Evolutionary conservation across 2,797 vertebrate species (phyloP).

Genomic region (Cossypha dichroa): DNA sequence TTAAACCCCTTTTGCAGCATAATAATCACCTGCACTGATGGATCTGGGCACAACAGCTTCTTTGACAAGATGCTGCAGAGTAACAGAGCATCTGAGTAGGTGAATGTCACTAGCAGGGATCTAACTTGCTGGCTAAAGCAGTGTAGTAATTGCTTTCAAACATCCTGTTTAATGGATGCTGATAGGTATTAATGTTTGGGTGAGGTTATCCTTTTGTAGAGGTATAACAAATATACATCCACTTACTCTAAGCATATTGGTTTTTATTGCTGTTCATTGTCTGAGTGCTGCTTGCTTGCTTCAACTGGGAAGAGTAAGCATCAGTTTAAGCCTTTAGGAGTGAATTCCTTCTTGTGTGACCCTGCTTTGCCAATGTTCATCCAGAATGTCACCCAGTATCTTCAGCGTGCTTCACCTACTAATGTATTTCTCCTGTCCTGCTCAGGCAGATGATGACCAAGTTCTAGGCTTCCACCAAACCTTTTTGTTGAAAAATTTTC

Average conservation of each 20-base stretch:
- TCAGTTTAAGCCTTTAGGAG: neutral
- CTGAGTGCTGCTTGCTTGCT: neutral
- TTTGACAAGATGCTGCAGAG: neutral
- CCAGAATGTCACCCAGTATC: neutral
- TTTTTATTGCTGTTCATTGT: neutral
- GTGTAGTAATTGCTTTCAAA: neutral
- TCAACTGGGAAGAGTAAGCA: neutral
- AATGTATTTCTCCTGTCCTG: conserved; percentile 44
- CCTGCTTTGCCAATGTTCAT: neutral
- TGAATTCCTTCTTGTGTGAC: neutral
- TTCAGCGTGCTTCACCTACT: neutral
- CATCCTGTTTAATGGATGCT: neutral
- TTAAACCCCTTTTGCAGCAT: neutral
- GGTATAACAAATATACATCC: neutral
- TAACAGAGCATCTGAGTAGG: neutral
- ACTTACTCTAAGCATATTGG: neutral
- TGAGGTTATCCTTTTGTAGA: neutral
- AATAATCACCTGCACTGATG: neutral
- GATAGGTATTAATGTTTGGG: neutral
- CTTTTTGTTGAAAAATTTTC: conserved; percentile 81
- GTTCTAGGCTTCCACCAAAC: conserved; percentile 82
- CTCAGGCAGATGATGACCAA: conserved; percentile 82
- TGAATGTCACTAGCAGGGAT: neutral
- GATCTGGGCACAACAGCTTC: neutral
- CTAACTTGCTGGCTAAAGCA: neutral